These are phyloP conservation scores for Cantharis flavilabris DNA, from an alignment of 2,888 invertebrate genomes.

Conservation along the genomic window DNA sequence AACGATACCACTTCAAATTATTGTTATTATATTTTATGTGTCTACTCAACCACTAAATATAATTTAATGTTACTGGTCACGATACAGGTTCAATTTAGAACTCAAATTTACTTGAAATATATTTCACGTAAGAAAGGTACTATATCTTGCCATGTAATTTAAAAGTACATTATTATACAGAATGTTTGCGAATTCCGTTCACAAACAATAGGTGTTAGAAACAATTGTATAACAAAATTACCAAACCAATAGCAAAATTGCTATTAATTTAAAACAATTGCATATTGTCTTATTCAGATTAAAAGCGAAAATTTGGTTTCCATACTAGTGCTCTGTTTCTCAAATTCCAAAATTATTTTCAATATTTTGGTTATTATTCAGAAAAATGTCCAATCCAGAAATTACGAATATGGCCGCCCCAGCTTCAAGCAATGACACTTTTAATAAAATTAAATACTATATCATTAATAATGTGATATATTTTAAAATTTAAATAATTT, in stretches of 20 bases:
- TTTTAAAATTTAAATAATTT: too few relatives aligned
- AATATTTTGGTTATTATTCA: too few relatives aligned
- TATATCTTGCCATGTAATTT: neutral
- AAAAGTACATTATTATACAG: neutral
- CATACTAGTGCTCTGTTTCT: too few relatives aligned
- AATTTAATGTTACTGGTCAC: constrained; percentile 20
- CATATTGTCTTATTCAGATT: too few relatives aligned
- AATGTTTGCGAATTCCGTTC: neutral
- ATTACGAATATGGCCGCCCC: too few relatives aligned
- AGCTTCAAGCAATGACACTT: too few relatives aligned
- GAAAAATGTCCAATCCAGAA: too few relatives aligned
- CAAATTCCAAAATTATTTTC: too few relatives aligned
- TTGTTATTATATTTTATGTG: constrained; percentile 45
- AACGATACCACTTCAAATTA: constrained; percentile 45
- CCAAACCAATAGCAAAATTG: neutral
- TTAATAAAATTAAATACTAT: too few relatives aligned
- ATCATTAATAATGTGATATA: too few relatives aligned
- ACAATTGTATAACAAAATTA: neutral
- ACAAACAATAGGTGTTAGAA: neutral
- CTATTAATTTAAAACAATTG: too few relatives aligned
- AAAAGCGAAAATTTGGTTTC: too few relatives aligned
- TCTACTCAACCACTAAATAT: constrained; percentile 29
- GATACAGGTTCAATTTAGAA: neutral
- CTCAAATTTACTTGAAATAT: neutral
- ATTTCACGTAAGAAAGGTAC: neutral